phyloP scores from a whole-genome alignment of 2,888 invertebrate species.

The Noctua comes region DNA sequence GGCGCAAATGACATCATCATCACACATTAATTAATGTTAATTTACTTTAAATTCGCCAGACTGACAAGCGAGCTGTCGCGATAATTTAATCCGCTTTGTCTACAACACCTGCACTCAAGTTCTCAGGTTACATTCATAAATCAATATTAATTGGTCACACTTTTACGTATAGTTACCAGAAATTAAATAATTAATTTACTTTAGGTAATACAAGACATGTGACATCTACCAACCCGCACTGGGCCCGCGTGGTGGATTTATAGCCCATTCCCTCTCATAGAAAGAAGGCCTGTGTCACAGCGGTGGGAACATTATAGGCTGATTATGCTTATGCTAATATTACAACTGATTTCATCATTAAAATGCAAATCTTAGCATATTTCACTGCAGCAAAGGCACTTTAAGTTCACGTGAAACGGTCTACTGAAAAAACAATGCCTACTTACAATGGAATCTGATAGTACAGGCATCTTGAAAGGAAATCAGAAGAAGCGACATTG shows the following conservation, averaged over 20 bases:
- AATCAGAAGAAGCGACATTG: slow-evolving; percentile 26
- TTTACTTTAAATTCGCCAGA: slow-evolving; percentile 54
- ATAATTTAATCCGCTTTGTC: slow-evolving; percentile 30
- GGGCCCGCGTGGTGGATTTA: no score
- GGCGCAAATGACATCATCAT: slow-evolving; percentile 59
- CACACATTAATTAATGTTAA: slow-evolving; percentile 58
- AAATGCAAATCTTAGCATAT: not conserved
- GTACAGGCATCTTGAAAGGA: slow-evolving; percentile 14
- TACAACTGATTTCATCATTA: slow-evolving; percentile 8
- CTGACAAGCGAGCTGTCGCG: slow-evolving; percentile 43
- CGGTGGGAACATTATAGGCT: no score
- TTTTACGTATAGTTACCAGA: slow-evolving; percentile 16
- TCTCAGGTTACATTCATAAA: slow-evolving; percentile 63
- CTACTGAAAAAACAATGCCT: not conserved
- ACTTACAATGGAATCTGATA: slow-evolving; percentile 20
- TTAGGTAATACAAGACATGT: not conserved
- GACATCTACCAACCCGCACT: no score
- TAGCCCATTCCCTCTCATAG: no score
- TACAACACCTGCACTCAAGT: slow-evolving; percentile 60
- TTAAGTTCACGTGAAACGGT: not conserved
- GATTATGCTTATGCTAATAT: not conserved
- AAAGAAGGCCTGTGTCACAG: no score
- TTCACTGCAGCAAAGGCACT: not conserved
- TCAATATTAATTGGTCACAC: slow-evolving; percentile 55
- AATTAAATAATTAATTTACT: slow-evolving; percentile 22